Evolutionary conservation across 2,113 vertebrate species (phyloP).

Genomic region (Engystomops pustulosus): DNA sequence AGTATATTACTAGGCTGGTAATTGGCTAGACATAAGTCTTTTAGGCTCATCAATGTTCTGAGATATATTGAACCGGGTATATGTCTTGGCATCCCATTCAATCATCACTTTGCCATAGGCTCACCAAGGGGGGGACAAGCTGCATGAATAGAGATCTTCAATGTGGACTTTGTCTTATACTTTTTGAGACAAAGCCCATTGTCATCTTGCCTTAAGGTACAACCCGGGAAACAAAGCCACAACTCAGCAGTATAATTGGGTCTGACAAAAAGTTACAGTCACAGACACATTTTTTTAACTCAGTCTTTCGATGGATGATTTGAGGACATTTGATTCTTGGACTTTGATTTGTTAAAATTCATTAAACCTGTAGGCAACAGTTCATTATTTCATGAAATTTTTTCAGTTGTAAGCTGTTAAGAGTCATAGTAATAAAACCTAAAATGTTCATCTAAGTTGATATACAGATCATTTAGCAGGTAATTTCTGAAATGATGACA

Average conservation of each 20-base stretch:
- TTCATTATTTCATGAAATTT: neutral
- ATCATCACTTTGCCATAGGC: conserved; percentile 45
- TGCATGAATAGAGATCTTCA: conserved; percentile 22
- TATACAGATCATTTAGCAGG: too few relatives aligned
- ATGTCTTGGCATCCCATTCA: conserved; percentile 24
- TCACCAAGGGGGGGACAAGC: conserved; percentile 30
- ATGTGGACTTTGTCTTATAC: conserved; percentile 41
- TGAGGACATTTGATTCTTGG: neutral
- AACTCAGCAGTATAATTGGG: conserved; percentile 6
- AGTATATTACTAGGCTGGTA: conserved; percentile 43
- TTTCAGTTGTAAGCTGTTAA: neutral
- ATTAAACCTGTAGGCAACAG: neutral
- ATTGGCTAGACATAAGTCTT: conserved; percentile 34
- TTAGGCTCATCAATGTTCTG: conserved; percentile 40
- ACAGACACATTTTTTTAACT: neutral
- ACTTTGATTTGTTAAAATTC: too few relatives aligned
- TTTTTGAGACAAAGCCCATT: conserved; percentile 48
- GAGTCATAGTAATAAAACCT: too few relatives aligned
- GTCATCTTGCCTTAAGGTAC: conserved; percentile 45
- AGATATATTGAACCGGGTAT: neutral
- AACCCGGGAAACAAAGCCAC: neutral
- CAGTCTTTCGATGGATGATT: neutral
- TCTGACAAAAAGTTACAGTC: conserved; percentile 7
- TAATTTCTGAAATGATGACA: too few relatives aligned
- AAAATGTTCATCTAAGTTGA: too few relatives aligned